Evolutionary conservation across 2,888 invertebrate genomes (phyloP), one percentile per base, ranked within the genome.

Genomic region (Nezara viridula): DNA sequence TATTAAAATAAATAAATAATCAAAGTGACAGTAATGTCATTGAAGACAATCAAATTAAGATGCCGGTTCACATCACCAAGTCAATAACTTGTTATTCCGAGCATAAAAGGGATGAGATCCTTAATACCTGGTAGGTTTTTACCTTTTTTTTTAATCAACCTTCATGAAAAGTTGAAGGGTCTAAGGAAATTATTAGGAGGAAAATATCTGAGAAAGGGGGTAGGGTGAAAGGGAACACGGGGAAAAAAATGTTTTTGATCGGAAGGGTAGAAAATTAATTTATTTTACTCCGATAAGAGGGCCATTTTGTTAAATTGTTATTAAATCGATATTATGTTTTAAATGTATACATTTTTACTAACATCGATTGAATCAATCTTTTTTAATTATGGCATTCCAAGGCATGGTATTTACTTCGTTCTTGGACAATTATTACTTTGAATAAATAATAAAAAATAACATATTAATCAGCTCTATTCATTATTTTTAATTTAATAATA

Each of bases 111-210:
- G 66, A 73, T 73, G 32, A 73, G 37, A 73, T 21, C 66, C 66
- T 73, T 73, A 73, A 81, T 81, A 81, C 32, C 81, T 44, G 10
- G 44, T 44, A n/a, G 81, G 47, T 44, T 44, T 81, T 44, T 81
- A 37, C 37, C 44, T 44, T 81, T 47, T 77, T 50, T 47, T 81
- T 81, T 81, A 81, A 81, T 81, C 81, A 81, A 81, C 44, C 24
- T 81, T n/a, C n/a, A 16, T 81, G 44, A 81, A 81, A 81, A 81
- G 40, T 40, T 81, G 44, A 81, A 73, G 44, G 81, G 81, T 81
- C 44, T n/a, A 44, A 81, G 44, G 81, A 44, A 81, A 81, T 81
- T 81, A 81, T 81, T 81, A 81, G 81, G 81, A 81, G n/a, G 81
- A 81, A 81, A 81, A 81, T 81, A 81, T 81, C 81, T 44, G 81